phyloP scores from a whole-genome alignment of 1,140 invertebrate genomes.

The Paramacrobiotus metropolitanus region DNA sequence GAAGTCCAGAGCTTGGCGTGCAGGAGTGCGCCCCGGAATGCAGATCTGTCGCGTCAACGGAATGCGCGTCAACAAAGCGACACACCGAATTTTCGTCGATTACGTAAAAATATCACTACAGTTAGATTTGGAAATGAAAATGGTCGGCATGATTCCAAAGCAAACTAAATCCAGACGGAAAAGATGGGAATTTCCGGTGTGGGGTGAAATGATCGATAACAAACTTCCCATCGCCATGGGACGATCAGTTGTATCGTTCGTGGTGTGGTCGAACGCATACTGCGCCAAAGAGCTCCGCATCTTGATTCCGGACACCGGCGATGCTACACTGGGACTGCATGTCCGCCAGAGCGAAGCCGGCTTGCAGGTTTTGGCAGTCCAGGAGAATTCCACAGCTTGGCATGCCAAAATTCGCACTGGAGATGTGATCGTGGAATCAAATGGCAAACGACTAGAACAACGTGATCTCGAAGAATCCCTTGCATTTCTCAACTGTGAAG shows the following conservation, averaged over 20 bases:
- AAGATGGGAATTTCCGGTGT: background rate
- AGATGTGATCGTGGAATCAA: conserved; percentile 18
- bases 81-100: background rate
- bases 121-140: background rate
- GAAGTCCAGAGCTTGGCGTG: background rate
- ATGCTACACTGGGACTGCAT: too few relatives aligned
- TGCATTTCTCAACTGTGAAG: background rate
- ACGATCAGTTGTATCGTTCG: too few relatives aligned
- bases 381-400: conserved; percentile 18
- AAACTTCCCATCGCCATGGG: too few relatives aligned
- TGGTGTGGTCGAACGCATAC: too few relatives aligned
- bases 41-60: background rate
- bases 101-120: background rate
- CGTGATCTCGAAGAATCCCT: background rate
- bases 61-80: background rate
- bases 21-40: background rate
- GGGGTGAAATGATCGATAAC: too few relatives aligned
- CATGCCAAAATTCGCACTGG: conserved; percentile 16
- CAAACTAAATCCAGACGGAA: background rate
- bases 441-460: conserved; percentile 13
- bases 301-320: too few relatives aligned
- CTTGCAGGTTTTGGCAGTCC: background rate
- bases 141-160: background rate
- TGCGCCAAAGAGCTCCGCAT: too few relatives aligned
- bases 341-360: background rate